These are phyloP conservation scores for Oenanthe oenanthe DNA, from an alignment of 2,113 vertebrate genomes.

Conservation along the genomic window DNA sequence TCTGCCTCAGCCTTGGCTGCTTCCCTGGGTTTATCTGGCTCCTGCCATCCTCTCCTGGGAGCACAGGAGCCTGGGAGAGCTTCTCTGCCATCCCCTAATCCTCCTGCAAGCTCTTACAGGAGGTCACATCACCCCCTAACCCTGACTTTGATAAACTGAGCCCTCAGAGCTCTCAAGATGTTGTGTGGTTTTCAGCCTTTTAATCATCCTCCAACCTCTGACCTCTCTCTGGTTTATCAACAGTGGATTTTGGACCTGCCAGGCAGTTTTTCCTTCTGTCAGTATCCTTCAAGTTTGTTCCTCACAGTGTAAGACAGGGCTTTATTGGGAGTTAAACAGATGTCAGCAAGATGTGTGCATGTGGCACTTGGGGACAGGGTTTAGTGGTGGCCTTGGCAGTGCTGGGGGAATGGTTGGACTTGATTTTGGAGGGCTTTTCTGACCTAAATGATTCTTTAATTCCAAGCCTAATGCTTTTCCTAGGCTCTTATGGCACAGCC, in stretches of 20 bases:
- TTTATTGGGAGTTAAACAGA: not conserved
- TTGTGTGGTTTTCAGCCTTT: not conserved
- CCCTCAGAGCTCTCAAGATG: not conserved
- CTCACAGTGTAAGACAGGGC: not conserved
- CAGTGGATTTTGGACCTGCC: not conserved
- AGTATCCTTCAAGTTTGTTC: not conserved
- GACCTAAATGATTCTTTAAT: not conserved
- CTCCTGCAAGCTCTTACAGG: not conserved
- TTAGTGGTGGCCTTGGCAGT: not conserved
- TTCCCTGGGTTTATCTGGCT: not conserved
- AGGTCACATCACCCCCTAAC: not conserved
- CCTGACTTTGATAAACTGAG: not conserved
- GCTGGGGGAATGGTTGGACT: not conserved
- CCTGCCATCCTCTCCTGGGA: not conserved
- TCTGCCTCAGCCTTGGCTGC: not conserved
- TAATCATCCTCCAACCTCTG: not conserved
- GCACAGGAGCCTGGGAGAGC: not conserved
- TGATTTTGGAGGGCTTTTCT: not conserved
- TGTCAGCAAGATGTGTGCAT: not conserved
- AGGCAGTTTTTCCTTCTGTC: not conserved
- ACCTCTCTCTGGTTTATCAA: not conserved
- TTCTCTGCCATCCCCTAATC: not conserved
- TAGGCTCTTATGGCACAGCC: fast-evolving
- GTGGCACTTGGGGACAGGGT: not conserved
- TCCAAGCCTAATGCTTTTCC: not conserved